Conservation (phyloP, 2,113 vertebrate genomes). For the Pionites leucogaster region DNA sequence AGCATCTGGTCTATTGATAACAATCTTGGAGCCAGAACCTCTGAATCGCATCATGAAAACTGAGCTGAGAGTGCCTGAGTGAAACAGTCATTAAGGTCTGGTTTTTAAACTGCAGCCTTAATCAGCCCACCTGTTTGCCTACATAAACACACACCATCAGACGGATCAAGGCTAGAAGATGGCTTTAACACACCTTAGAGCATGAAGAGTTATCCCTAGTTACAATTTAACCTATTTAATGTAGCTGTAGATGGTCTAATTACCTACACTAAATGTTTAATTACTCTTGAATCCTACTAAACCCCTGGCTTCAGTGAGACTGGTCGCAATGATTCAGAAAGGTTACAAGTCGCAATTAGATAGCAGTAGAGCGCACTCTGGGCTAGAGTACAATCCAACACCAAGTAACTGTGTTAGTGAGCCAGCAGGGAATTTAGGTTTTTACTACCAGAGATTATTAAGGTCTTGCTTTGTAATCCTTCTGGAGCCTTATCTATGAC, state of each 20-base stretch:
- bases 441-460: background rate
- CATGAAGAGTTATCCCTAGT: background rate
- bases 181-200: background rate
- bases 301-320: background rate
- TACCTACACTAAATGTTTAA: conserved; percentile 13
- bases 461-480: background rate
- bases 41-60: background rate
- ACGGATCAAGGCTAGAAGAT: background rate
- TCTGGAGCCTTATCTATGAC: background rate
- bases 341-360: background rate
- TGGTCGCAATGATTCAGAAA: background rate
- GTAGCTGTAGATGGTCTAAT: background rate
- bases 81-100: background rate
- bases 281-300: conserved; percentile 12
- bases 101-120: background rate
- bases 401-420: background rate
- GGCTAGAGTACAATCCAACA: background rate
- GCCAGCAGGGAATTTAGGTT: background rate
- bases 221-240: background rate
- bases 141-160: background rate
- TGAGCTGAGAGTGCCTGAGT: background rate
- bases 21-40: background rate
- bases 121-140: background rate
- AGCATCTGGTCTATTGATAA: conserved; percentile 37
- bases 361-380: background rate